Conservation (phyloP, 2,888 invertebrate genomes). For the Tenthredo distinguenda region DNA sequence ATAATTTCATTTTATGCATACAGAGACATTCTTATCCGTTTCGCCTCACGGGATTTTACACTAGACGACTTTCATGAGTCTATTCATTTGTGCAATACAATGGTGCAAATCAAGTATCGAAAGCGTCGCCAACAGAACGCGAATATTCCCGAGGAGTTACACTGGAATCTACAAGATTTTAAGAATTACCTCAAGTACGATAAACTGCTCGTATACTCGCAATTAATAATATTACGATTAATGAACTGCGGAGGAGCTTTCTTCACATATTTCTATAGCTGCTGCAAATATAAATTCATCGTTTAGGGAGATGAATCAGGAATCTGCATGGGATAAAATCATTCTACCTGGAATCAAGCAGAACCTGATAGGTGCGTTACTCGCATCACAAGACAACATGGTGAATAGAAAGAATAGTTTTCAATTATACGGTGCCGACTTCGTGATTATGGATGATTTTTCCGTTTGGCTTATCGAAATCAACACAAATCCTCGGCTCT, state of each 20-base stretch:
- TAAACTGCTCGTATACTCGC: not conserved
- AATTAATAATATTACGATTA: not conserved
- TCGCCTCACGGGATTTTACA: conserved; percentile 79
- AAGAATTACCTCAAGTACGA: conserved; percentile 24
- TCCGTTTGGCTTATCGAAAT: conserved; percentile 82
- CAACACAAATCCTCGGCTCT: conserved; percentile 81
- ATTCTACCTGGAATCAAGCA: conserved; percentile 77
- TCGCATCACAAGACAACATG: conserved; percentile 78
- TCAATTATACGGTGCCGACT: conserved; percentile 82
- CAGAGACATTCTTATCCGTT: conserved; percentile 80
- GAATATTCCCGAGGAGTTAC: conserved; percentile 21
- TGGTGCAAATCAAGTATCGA: conserved; percentile 78
- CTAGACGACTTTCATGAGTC: conserved; percentile 79
- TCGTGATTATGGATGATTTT: conserved; percentile 80
- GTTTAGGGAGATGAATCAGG: conserved; percentile 64
- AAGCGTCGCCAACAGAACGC: not conserved
- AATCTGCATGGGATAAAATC: conserved; percentile 78
- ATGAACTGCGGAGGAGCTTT: too few species aligned
- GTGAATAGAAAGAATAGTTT: conserved; percentile 78
- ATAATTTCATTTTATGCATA: conserved; percentile 14
- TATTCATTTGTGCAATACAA: conserved; percentile 81
- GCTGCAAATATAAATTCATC: not conserved
- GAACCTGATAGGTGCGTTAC: conserved; percentile 76
- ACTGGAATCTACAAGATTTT: conserved; percentile 35
- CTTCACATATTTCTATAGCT: not conserved